Conservation (phyloP, 2,888 invertebrate species). For the Zygaena filipendulae region DNA sequence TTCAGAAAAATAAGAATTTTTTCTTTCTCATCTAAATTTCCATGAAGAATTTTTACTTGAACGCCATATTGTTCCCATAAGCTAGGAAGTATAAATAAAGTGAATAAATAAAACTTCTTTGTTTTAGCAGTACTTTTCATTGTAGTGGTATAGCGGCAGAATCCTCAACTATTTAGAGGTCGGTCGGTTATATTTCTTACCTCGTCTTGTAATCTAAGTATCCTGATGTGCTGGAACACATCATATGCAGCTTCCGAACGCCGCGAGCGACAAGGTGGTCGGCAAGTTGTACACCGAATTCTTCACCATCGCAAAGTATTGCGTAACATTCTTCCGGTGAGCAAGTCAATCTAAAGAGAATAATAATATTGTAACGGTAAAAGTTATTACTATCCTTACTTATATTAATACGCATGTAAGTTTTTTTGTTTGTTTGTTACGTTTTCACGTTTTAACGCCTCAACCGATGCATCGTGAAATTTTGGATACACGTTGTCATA, state of each 20-base stretch:
- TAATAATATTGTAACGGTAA: background rate
- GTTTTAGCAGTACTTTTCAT: conserved; percentile 6
- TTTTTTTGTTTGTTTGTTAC: conserved; percentile 1
- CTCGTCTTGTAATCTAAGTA: conserved; percentile 20
- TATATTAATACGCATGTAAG: background rate
- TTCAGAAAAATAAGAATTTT: conserved; percentile 17
- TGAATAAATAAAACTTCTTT: background rate
- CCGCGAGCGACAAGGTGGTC: conserved; percentile 28
- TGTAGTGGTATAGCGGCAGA: conserved; percentile 1
- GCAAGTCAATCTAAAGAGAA: conserved; percentile 15
- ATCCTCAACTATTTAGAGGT: conserved; percentile 6
- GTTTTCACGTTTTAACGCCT: no score
- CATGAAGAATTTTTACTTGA: conserved; percentile 12
- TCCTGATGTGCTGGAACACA: conserved; percentile 12
- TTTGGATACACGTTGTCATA: no score
- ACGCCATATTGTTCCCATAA: conserved; percentile 21
- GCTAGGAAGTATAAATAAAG: conserved; percentile 14
- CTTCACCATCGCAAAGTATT: conserved; percentile 24
- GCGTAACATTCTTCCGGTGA: conserved; percentile 14
- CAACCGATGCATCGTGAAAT: no score
- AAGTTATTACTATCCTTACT: no score
- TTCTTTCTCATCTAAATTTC: conserved; percentile 9
- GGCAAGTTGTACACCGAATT: conserved; percentile 23
- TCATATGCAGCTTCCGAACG: conserved; percentile 25
- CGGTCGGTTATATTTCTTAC: conserved; percentile 17